Evolutionary conservation across 2,888 invertebrate genomes (phyloP).

Genomic region (Melanostoma scalare): DNA sequence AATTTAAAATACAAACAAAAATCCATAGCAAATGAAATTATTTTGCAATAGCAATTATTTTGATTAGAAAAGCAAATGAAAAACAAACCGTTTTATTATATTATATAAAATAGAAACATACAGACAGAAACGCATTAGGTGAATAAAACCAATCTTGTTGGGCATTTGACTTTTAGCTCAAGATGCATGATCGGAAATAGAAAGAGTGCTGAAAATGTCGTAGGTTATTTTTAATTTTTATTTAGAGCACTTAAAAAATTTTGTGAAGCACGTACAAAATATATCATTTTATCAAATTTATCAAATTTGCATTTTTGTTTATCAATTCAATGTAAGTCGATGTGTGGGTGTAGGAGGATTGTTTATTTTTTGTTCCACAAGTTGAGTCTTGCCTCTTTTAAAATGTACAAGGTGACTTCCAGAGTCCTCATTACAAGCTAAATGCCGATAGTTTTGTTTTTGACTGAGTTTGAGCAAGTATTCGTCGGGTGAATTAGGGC

Average conservation of each 20-base stretch:
- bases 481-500: slow-evolving; percentile 79
- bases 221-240: neutral
- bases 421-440: slow-evolving; percentile 82
- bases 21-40: neutral
- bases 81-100: no score
- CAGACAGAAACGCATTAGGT: no score
- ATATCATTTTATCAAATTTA: no score
- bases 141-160: no score
- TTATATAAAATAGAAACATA: no score
- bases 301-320: slow-evolving; percentile 54
- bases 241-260: neutral
- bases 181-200: neutral
- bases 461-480: slow-evolving; percentile 82
- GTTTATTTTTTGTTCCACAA: slow-evolving; percentile 80
- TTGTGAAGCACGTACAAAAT: no score
- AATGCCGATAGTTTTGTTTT: slow-evolving; percentile 76
- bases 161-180: no score
- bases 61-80: neutral
- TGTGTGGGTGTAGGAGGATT: slow-evolving; percentile 82
- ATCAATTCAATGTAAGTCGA: slow-evolving; percentile 82
- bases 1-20: slow-evolving; percentile 17
- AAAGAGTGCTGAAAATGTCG: slow-evolving; percentile 8
- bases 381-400: slow-evolving; percentile 75
- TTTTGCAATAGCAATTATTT: no score
- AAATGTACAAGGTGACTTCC: slow-evolving; percentile 80